Evolutionary conservation across 2,797 vertebrate species (phyloP).

Genomic region (Alcedo atthis): DNA sequence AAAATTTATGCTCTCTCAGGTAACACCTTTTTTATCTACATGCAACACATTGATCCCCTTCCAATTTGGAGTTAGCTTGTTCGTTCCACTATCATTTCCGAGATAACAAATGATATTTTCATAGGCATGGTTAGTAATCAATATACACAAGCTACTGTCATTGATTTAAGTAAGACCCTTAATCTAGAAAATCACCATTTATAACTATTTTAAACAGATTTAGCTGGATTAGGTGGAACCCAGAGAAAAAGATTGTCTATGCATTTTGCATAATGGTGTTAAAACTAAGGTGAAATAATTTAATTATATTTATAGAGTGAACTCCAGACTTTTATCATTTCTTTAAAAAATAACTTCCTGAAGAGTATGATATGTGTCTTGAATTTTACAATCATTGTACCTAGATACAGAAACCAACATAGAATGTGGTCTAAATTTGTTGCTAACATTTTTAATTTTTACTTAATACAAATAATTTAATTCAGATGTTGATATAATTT

Average conservation of each 20-base stretch:
- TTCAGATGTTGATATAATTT: constrained; percentile 30
- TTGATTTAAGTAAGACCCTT: constrained; percentile 75
- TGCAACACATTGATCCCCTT: constrained; percentile 74
- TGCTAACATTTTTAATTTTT: constrained; percentile 47
- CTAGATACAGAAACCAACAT: constrained; percentile 2
- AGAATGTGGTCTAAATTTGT: constrained; percentile 15
- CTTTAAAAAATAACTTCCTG: constrained; percentile 43
- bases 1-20: constrained; percentile 74
- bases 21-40: constrained; percentile 77
- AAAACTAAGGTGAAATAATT: constrained; percentile 46
- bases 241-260: constrained; percentile 30
- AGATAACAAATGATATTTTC: constrained; percentile 79
- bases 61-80: constrained; percentile 71
- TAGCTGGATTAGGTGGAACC: constrained; percentile 43
- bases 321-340: constrained; percentile 42
- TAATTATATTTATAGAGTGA: constrained; percentile 50
- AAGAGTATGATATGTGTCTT: constrained; percentile 8
- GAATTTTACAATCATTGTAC: constrained; percentile 30
- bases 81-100: constrained; percentile 67
- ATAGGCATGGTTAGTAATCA: constrained; percentile 75
- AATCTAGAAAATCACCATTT: constrained; percentile 79
- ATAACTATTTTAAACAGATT: constrained; percentile 74
- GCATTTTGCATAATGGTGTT: constrained; percentile 41
- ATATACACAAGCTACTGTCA: constrained; percentile 75
- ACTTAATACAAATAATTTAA: constrained; percentile 55